phyloP scores from a whole-genome alignment of 2,888 invertebrate species.

The Orchesellides sinensis region DNA sequence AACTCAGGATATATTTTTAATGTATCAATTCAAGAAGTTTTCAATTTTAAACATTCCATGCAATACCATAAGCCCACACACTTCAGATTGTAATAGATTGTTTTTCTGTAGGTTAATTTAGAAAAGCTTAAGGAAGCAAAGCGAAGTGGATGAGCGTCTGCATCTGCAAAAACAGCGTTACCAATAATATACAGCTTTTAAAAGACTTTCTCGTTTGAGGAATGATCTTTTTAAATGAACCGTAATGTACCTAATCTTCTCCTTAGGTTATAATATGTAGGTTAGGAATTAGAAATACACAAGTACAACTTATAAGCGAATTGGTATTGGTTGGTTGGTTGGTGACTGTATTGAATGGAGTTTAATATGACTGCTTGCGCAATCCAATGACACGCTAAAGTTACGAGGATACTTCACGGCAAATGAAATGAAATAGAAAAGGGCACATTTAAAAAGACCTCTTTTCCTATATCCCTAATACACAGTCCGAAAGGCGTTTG shows the following conservation, averaged over 20 bases:
- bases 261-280: no score
- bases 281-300: no score
- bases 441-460: neutral
- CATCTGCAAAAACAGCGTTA: neutral
- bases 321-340: no score
- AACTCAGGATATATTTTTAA: neutral
- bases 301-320: no score
- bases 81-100: neutral
- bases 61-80: no score
- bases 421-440: neutral
- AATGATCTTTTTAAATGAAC: slow-evolving; percentile 11
- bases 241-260: neutral
- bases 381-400: neutral
- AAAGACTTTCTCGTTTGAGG: neutral
- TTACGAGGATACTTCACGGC: no score
- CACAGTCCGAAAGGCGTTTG: slow-evolving; percentile 39
- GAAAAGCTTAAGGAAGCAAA: slow-evolving; percentile 50
- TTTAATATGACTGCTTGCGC: slow-evolving; percentile 22
- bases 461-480: no score
- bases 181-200: no score
- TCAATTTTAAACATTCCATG: no score
- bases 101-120: slow-evolving; percentile 50
- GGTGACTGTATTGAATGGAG: no score
- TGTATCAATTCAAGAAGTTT: no score
- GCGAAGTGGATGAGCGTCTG: neutral